Evolutionary conservation across 1,140 invertebrate species (phyloP), one percentile per base, ranked within the genome.

Genomic region (Cecropterus lyciades): DNA sequence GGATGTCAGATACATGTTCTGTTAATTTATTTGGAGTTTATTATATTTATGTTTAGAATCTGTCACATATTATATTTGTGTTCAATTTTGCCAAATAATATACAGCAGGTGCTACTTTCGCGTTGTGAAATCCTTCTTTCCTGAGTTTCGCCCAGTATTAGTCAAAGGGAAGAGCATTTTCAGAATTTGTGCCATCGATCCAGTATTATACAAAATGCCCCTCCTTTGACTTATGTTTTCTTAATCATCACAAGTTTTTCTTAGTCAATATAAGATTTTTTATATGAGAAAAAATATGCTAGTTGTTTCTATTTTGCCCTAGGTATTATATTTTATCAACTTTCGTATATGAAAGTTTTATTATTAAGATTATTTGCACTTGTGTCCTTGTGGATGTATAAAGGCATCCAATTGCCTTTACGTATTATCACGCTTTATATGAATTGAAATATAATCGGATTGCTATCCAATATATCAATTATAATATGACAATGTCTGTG

Each of bases 71-170:
- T 20, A 20, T 52, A 43, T 15, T 71, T 72, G 69, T 76, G 69
- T 85, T 85, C 69, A 72, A 70, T 65, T 70, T 76, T 80, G 69
- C 78, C 79, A 84, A 82, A 85, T 75, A 79, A 63, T 73, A 30
- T 30, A 55, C 68, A 70, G 62, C 43, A 59, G 88, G 89, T 91
- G 89, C 89, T 91, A 88, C 37, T 67, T 65, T 75, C 72, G 63
- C 91, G 92, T 93, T 92, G 92, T 92, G 90, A 88, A 56, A 78
- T 92, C 91, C 92, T 92, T 92, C 90, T 92, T 91, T 88, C 85
- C 89, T 74, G 56, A 76, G 49, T 84, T 70, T 88, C 76, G 84
- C 84, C 84, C 89, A 92, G 89, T 92, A 92, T 92, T 92, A 89
- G 88, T 87, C 87, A 88, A 89, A 82, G 84, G 83, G 74, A 81